phyloP scores from a whole-genome alignment of 2,797 vertebrate species.

The Microhierax caerulescens region DNA sequence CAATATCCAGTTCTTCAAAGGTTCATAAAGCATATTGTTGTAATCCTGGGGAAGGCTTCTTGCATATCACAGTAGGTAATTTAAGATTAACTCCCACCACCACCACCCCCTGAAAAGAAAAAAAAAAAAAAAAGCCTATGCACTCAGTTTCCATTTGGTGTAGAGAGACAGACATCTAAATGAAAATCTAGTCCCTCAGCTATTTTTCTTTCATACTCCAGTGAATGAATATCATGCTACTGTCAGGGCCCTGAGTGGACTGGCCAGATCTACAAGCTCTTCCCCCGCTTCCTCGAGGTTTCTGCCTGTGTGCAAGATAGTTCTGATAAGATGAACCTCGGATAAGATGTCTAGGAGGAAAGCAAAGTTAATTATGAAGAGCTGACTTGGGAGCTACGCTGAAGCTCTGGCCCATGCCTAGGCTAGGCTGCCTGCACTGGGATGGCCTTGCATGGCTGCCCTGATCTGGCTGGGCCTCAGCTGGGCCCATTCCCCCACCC shows the following conservation, averaged over 20 bases:
- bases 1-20: background rate
- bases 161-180: conserved; percentile 50
- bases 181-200: conserved; percentile 46
- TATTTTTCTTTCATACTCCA: conserved; percentile 19
- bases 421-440: background rate
- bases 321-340: background rate
- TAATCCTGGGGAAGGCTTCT: background rate
- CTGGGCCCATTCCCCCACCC: too few relatives aligned
- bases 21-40: background rate
- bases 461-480: background rate
- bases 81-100: background rate
- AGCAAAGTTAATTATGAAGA: background rate
- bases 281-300: background rate
- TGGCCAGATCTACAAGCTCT: background rate
- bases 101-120: background rate
- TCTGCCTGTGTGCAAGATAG: background rate
- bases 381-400: background rate
- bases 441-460: background rate
- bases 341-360: background rate
- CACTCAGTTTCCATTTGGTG: background rate
- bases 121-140: background rate
- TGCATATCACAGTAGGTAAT: background rate
- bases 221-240: background rate
- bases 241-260: background rate
- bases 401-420: background rate